Evolutionary conservation across 2,113 vertebrate genomes (phyloP).

Genomic region (Hypanus sabinus): DNA sequence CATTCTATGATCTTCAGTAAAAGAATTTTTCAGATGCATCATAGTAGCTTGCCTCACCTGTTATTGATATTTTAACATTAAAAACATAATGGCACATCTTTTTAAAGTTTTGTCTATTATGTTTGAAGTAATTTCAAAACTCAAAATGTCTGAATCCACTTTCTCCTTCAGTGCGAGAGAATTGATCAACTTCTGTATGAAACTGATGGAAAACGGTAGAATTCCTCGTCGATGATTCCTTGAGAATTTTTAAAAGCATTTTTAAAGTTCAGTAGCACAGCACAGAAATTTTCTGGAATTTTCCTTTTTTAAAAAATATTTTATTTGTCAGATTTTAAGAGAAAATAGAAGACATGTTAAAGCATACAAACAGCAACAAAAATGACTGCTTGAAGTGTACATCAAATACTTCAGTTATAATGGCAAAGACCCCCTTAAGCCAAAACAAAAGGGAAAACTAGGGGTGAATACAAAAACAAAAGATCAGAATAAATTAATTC

Average conservation of each 20-base stretch:
- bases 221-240: neutral
- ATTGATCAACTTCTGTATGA: slow-evolving; percentile 9
- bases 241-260: neutral
- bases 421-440: neutral
- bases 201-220: neutral
- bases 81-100: slow-evolving; percentile 17
- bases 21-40: neutral
- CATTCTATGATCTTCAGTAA: slow-evolving; percentile 13
- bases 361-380: slow-evolving; percentile 30
- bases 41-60: slow-evolving; percentile 23
- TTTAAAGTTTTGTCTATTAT: neutral
- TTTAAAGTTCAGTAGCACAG: slow-evolving; percentile 15
- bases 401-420: neutral
- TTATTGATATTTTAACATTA: slow-evolving; percentile 15
- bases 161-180: neutral
- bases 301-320: neutral
- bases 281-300: slow-evolving; percentile 31
- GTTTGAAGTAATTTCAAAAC: neutral
- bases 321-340: slow-evolving; percentile 24
- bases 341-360: slow-evolving; percentile 34
- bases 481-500: neutral
- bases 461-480: neutral
- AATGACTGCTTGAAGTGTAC: neutral
- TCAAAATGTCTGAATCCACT: slow-evolving; percentile 9
- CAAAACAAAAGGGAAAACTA: neutral